A percentile compares a stretch with the other conserved stretches of the same genome.
phyloP scores from a whole-genome alignment of 1,140 invertebrate species.

The Lasioglossum baleicum region DNA sequence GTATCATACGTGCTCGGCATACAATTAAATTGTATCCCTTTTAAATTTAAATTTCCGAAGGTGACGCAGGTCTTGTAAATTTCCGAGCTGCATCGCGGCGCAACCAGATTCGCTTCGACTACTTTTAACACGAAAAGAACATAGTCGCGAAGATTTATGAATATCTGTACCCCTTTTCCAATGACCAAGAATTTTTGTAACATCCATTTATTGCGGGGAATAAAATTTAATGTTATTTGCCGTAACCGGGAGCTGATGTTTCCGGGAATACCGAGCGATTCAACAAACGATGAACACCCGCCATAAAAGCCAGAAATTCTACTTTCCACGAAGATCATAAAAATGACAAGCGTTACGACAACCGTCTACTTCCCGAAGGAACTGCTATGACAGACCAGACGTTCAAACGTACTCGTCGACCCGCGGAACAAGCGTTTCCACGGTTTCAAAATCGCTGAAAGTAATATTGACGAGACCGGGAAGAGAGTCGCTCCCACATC shows the following conservation, averaged over 20 bases:
- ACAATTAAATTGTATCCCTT: too few species aligned
- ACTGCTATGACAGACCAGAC: slow-evolving; percentile 8
- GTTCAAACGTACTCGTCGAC: neutral
- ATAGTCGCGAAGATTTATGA: too few species aligned
- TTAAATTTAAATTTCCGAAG: too few species aligned
- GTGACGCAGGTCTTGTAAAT: too few species aligned
- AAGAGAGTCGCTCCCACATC: neutral
- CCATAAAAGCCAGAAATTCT: slow-evolving; percentile 16
- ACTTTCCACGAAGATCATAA: neutral
- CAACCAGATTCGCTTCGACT: too few species aligned
- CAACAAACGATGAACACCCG: neutral
- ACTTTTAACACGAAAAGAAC: too few species aligned
- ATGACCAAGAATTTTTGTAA: too few species aligned
- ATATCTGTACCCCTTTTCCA: too few species aligned
- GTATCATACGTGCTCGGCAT: neutral
- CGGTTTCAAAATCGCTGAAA: slow-evolving; percentile 8
- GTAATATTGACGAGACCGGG: neutral
- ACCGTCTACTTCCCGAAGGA: slow-evolving; percentile 5
- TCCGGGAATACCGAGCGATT: neutral
- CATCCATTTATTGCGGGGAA: too few species aligned
- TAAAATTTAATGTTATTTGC: slow-evolving; percentile 2
- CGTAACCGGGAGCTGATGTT: neutral
- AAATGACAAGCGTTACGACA: slow-evolving; percentile 23
- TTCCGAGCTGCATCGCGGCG: too few species aligned
- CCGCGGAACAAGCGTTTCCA: slow-evolving; percentile 16